Conservation (phyloP, 2,888 invertebrate species). For the Lochmaea crataegi region DNA sequence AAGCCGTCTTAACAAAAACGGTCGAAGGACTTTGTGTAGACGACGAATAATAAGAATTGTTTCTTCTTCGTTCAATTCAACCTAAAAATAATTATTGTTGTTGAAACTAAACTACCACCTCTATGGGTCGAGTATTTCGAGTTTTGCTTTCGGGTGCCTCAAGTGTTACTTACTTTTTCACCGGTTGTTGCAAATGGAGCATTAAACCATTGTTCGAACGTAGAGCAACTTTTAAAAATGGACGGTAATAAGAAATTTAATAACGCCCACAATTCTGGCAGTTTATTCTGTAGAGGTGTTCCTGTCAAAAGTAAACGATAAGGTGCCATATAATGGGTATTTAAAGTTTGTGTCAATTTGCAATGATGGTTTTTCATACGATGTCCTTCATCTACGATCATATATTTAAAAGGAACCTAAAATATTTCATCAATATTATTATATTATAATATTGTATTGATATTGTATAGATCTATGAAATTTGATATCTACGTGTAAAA, state of each 20-base stretch:
- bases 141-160: too few species aligned
- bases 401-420: constrained; percentile 96
- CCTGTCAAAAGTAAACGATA: constrained; percentile 95
- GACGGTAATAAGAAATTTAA: constrained; percentile 97
- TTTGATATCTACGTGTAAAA: too few species aligned
- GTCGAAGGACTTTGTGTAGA: constrained; percentile 97
- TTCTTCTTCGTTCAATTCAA: constrained; percentile 99
- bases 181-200: constrained; percentile 99
- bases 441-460: too few species aligned
- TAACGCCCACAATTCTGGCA: constrained; percentile 98
- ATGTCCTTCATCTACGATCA: constrained; percentile 99
- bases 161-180: constrained; percentile 77
- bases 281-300: constrained; percentile 96
- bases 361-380: constrained; percentile 99
- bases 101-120: too few species aligned
- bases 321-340: constrained; percentile 97
- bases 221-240: constrained; percentile 98
- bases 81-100: constrained; percentile 67
- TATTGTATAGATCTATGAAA: too few species aligned
- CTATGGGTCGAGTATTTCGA: too few species aligned
- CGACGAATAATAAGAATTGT: constrained; percentile 99
- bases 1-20: constrained; percentile 94
- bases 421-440: constrained; percentile 48
- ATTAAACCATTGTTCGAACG: constrained; percentile 99
- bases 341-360: constrained; percentile 96